Evolutionary conservation across 2,888 invertebrate species (phyloP), one percentile per base, ranked within the genome.

Genomic region (Protonemura montana): DNA sequence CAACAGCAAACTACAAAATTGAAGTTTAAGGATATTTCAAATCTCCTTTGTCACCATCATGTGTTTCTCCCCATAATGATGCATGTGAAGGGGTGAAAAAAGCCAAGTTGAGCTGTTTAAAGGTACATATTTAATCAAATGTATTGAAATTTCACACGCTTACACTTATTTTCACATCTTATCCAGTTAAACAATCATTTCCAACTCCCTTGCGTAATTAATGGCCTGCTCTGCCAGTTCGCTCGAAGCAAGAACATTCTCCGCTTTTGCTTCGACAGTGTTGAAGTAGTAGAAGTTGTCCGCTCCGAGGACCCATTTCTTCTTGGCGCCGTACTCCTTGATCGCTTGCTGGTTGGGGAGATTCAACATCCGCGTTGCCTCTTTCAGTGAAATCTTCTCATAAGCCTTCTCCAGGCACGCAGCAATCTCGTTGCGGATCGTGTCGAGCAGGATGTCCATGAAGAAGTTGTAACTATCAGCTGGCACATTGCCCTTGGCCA

Each of bases 351-450:
- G 94, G 28, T 95, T 95, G 76, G 94, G 93, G 85, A 99, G 93
- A 91, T 98, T 98, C 0, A 99, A 92, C 93, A 99, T 96, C 89
- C 97, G 94, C 0, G 96, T 96, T 0, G 98, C 98, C 91, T 98
- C 98, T 87, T 94, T 94, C 5, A 97, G 93, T 0, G 97, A 95
- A 88, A 99, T 97, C 90, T 95, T 96, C 87, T 97, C 96, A 91
- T 98, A 99, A 0, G 99, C 98, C 91, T 97, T 98, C 91, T 99
- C 98, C 90, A 99, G 96, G 90, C 99, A 99, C 0, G 96, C 96
- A 0, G 98, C 98, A 88, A 99, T 99, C 92, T 99, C 99, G 89
- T 97, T 97, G 83, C 99, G 94, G 42, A 99, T 98, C 0, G 99
- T 99, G 89, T 98, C 97, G 85, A 99, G 92, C 25, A 99, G 93